Evolutionary conservation across 1,140 invertebrate genomes (phyloP).

Genomic region (Neodiprion pinetum): DNA sequence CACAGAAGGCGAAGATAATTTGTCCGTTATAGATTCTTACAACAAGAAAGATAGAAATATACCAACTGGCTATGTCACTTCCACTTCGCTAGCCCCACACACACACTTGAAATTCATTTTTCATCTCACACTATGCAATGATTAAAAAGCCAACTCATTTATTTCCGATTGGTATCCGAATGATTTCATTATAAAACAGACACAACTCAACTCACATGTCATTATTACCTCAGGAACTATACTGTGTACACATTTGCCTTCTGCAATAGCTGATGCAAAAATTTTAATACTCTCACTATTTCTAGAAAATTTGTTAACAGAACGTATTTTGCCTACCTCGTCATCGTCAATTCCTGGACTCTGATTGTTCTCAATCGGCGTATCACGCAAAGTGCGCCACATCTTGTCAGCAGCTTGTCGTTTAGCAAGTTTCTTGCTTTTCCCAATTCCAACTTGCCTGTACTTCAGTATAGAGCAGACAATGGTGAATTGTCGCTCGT

Average conservation of each 20-base stretch:
- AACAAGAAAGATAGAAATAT: slow-evolving; percentile 44
- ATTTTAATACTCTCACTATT: too few species aligned
- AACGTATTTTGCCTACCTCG: slow-evolving; percentile 56
- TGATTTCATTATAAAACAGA: slow-evolving; percentile 8
- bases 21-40: slow-evolving; percentile 58
- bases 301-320: too few species aligned
- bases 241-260: too few species aligned
- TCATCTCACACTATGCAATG: slow-evolving; percentile 20
- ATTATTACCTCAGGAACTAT: too few species aligned
- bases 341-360: slow-evolving; percentile 63
- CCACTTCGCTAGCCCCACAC: slow-evolving; percentile 50
- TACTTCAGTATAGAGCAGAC: slow-evolving; percentile 86
- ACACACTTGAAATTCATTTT: slow-evolving; percentile 24
- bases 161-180: not conserved
- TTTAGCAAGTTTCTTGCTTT: slow-evolving; percentile 96
- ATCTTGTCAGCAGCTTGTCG: slow-evolving; percentile 92
- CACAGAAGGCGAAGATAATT: slow-evolving; percentile 20
- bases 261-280: too few species aligned
- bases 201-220: not conserved
- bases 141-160: slow-evolving; percentile 7
- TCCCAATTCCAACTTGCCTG: slow-evolving; percentile 83
- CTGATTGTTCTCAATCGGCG: slow-evolving; percentile 72
- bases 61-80: slow-evolving; percentile 41
- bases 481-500: slow-evolving; percentile 92
- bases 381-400: slow-evolving; percentile 83